Conservation (phyloP, 2,113 vertebrate genomes). For the Smithornis capensis region DNA sequence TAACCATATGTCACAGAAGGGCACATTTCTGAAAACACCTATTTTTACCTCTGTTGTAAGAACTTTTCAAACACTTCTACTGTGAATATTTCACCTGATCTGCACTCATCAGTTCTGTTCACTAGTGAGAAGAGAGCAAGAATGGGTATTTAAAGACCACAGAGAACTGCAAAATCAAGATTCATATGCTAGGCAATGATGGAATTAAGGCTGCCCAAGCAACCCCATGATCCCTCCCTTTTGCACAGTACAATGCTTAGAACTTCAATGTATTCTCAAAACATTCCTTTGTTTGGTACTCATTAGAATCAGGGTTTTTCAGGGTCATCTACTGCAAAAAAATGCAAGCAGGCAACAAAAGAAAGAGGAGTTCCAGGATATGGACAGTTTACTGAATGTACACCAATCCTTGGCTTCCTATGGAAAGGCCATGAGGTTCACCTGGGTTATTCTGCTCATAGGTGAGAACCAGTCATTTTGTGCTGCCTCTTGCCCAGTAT, state of each 20-base stretch:
- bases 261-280: background rate
- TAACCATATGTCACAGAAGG: background rate
- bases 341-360: background rate
- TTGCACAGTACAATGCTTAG: background rate
- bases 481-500: fast-evolving
- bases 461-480: background rate
- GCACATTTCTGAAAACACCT: background rate
- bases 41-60: background rate
- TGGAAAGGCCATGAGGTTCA: background rate
- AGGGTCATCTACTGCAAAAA: background rate
- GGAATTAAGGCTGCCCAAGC: background rate
- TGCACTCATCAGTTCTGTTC: background rate
- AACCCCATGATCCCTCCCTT: background rate
- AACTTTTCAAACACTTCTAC: background rate
- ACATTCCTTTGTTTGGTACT: background rate
- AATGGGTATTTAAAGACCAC: background rate
- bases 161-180: background rate
- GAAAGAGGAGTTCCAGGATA: background rate
- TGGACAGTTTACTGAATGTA: background rate
- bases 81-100: background rate
- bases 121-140: background rate
- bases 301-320: background rate
- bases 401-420: background rate
- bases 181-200: background rate
- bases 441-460: background rate